phyloP scores from a whole-genome alignment of 1,140 invertebrate genomes.

The Calliphora vicina region DNA sequence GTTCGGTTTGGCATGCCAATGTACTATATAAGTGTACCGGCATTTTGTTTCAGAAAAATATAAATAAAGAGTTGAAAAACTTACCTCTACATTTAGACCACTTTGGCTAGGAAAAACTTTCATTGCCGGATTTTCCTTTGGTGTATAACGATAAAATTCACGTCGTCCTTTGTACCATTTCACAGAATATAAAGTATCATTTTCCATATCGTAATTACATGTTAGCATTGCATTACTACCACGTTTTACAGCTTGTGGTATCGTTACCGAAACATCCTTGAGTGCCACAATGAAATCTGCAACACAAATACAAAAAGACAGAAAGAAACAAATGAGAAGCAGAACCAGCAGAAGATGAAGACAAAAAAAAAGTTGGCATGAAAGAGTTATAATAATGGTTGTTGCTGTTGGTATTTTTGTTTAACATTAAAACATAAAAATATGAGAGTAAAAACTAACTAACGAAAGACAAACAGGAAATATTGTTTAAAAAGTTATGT shows the following conservation, averaged over 20 bases:
- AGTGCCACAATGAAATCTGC: slow-evolving; percentile 66
- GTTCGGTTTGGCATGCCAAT: not conserved
- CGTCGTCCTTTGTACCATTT: slow-evolving; percentile 80
- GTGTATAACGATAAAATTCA: slow-evolving; percentile 76
- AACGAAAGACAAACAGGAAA: slow-evolving; percentile 12
- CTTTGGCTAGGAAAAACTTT: slow-evolving; percentile 70
- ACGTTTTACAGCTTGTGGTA: slow-evolving; percentile 74
- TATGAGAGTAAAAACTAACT: not conserved
- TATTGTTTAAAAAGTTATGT: slow-evolving; percentile 4
- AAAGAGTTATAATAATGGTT: slow-evolving; percentile 9
- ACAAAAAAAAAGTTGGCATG: not conserved
- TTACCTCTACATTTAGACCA: slow-evolving; percentile 76
- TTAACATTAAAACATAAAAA: not conserved
- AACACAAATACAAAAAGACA: slow-evolving; percentile 46
- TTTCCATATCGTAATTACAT: slow-evolving; percentile 81
- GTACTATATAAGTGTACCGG: not conserved
- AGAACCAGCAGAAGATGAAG: not conserved
- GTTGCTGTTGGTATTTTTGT: not conserved
- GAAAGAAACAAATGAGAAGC: slow-evolving; percentile 39
- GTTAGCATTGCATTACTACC: slow-evolving; percentile 75
- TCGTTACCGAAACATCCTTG: slow-evolving; percentile 71
- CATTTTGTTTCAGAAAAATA: not conserved
- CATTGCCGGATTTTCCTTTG: slow-evolving; percentile 71
- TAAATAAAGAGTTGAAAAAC: slow-evolving; percentile 48
- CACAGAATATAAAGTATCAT: slow-evolving; percentile 80